Conservation (phyloP, 2,113 vertebrate genomes). For the Silurus asotus region DNA sequence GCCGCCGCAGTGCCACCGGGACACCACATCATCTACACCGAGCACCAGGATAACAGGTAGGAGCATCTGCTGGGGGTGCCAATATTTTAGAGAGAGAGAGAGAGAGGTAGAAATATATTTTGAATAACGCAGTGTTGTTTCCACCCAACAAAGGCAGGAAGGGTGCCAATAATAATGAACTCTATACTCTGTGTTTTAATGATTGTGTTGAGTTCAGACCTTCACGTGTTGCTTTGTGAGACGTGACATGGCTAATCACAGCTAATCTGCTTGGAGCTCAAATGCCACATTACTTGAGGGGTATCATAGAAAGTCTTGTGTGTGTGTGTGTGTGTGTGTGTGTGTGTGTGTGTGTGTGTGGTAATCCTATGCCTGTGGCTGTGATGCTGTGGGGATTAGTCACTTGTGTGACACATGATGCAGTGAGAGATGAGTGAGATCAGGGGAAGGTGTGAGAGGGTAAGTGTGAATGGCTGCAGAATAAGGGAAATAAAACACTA, state of each 20-base stretch:
- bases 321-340: slow-evolving; percentile 13
- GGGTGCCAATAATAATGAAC: neutral
- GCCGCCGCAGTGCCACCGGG: slow-evolving; percentile 62
- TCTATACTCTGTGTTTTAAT: neutral
- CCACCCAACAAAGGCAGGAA: neutral
- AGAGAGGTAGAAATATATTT: neutral
- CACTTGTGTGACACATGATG: neutral
- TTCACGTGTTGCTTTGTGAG: slow-evolving; percentile 14
- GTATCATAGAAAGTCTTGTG: neutral
- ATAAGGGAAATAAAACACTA: slow-evolving; percentile 9
- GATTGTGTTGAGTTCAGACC: slow-evolving; percentile 3
- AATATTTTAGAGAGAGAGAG: neutral
- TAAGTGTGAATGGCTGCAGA: too few relatives aligned
- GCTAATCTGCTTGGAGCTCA: slow-evolving; percentile 43
- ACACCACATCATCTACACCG: slow-evolving; percentile 66
- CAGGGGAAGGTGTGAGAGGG: too few relatives aligned
- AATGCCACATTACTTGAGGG: slow-evolving; percentile 29
- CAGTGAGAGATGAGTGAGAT: slow-evolving; percentile 21
- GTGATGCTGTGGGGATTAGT: slow-evolving; percentile 26
- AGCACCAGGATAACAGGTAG: slow-evolving; percentile 71
- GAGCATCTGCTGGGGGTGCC: neutral
- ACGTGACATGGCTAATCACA: slow-evolving; percentile 31
- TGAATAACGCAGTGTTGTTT: too few relatives aligned
- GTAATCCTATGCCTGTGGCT: slow-evolving; percentile 4
- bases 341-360: slow-evolving; percentile 17